Conservation (phyloP, 2,888 invertebrate species). For the Leptogaster cylindrica region DNA sequence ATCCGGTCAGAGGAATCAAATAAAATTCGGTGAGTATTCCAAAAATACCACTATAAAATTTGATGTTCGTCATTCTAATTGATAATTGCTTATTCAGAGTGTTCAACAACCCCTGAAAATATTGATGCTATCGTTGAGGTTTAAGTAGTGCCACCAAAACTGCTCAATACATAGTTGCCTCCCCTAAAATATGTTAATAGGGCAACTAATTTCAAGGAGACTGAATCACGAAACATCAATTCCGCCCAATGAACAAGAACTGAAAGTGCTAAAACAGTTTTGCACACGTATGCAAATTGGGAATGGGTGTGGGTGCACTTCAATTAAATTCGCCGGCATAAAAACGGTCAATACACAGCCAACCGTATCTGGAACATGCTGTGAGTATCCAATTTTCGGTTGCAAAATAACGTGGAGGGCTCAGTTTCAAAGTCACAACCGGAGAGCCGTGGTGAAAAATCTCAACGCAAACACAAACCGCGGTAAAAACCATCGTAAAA, state of each 20-base stretch:
- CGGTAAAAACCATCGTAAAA: conserved; percentile 48
- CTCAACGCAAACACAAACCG: conserved; percentile 50
- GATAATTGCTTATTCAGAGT: too few relatives aligned
- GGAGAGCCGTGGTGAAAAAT: conserved; percentile 49
- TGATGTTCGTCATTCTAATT: too few relatives aligned
- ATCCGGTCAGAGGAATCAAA: too few relatives aligned
- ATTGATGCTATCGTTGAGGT: too few relatives aligned
- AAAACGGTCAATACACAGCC: conserved; percentile 42
- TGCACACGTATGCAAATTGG: neutral
- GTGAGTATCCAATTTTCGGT: conserved; percentile 50
- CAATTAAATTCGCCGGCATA: conserved; percentile 50
- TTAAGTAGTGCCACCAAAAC: too few relatives aligned
- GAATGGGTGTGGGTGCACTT: conserved; percentile 47
- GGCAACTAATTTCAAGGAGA: conserved; percentile 26
- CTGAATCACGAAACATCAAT: conserved; percentile 5
- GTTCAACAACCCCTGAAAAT: too few relatives aligned
- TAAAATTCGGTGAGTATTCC: too few relatives aligned
- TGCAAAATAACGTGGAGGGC: conserved; percentile 47
- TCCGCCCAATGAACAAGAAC: neutral
- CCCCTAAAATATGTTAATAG: conserved; percentile 24
- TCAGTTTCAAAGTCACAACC: conserved; percentile 38
- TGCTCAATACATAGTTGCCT: too few relatives aligned
- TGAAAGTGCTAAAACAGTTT: conserved; percentile 31
- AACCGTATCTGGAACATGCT: conserved; percentile 48
- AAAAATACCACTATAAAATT: too few relatives aligned